Percentiles rank a stretch among this genome's conserved stretches.
Evolutionary conservation across 2,888 invertebrate genomes (phyloP).

Genomic region (Rotaria socialis): DNA sequence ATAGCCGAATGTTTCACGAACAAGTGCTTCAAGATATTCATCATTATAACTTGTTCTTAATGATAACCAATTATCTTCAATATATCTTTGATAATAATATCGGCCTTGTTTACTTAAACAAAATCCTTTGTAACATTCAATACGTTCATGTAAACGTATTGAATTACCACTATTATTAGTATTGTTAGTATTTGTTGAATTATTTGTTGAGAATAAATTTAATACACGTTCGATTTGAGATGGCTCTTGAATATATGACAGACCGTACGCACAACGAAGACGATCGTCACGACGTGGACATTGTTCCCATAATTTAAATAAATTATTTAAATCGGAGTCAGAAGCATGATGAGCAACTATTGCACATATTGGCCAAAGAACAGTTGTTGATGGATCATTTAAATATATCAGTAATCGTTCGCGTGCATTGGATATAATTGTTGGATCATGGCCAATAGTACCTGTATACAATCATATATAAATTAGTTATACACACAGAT

Average conservation of each 20-base stretch:
- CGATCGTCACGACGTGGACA: background rate
- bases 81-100: conserved; percentile 21
- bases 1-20: conserved; percentile 34
- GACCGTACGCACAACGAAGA: conserved; percentile 16
- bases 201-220: background rate
- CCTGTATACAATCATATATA: background rate
- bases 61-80: conserved; percentile 27
- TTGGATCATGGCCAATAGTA: background rate
- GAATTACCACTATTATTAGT: background rate
- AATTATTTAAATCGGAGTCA: conserved; percentile 19
- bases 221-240: background rate
- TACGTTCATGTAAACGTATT: conserved; percentile 27
- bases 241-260: conserved; percentile 10
- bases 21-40: conserved; percentile 27
- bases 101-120: conserved; percentile 36
- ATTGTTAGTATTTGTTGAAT: background rate
- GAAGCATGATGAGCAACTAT: conserved; percentile 29
- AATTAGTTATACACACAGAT: background rate
- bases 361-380: conserved; percentile 27
- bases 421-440: background rate
- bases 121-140: conserved; percentile 34
- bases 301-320: conserved; percentile 9
- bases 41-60: conserved; percentile 18
- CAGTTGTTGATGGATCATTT: background rate
- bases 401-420: background rate